Evolutionary conservation across 2,888 invertebrate genomes (phyloP).

Genomic region (Pseudanteris insignis): DNA sequence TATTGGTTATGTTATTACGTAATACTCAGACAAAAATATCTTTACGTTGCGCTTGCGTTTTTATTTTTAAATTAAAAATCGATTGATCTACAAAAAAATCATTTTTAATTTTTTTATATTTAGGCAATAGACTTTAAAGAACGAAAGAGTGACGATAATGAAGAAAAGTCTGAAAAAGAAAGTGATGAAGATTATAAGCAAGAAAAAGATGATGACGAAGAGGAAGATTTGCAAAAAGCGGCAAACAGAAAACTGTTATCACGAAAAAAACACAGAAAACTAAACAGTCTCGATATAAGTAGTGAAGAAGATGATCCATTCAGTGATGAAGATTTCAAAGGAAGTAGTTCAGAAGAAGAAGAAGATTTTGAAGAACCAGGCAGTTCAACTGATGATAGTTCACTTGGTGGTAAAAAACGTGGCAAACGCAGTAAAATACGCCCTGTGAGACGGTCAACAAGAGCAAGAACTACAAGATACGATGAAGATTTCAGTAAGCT

Average conservation of each 20-base stretch:
- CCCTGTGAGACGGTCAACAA: constrained; percentile 69
- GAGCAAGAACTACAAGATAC: constrained; percentile 68
- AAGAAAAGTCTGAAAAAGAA: constrained; percentile 56
- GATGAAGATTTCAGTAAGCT: constrained; percentile 71
- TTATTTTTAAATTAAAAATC: no score
- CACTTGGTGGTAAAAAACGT: constrained; percentile 67
- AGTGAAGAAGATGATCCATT: constrained; percentile 84
- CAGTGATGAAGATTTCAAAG: constrained; percentile 92
- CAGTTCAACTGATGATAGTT: constrained; percentile 71
- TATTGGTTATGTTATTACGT: no score
- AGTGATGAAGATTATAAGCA: constrained; percentile 63
- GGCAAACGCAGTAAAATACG: constrained; percentile 66
- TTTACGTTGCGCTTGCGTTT: no score
- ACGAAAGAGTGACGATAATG: constrained; percentile 65
- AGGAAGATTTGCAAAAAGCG: constrained; percentile 55
- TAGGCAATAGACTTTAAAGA: constrained; percentile 53
- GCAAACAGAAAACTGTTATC: constrained; percentile 58
- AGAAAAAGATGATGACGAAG: constrained; percentile 57
- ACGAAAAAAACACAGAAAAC: constrained; percentile 75
- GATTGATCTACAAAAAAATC: no score
- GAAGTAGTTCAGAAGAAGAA: constrained; percentile 74
- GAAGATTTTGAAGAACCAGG: constrained; percentile 70
- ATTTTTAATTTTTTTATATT: not conserved
- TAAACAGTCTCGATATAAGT: constrained; percentile 82
- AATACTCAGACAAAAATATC: no score